Conservation (phyloP, 2,888 invertebrate genomes). For the Eupithecia centaureata region DNA sequence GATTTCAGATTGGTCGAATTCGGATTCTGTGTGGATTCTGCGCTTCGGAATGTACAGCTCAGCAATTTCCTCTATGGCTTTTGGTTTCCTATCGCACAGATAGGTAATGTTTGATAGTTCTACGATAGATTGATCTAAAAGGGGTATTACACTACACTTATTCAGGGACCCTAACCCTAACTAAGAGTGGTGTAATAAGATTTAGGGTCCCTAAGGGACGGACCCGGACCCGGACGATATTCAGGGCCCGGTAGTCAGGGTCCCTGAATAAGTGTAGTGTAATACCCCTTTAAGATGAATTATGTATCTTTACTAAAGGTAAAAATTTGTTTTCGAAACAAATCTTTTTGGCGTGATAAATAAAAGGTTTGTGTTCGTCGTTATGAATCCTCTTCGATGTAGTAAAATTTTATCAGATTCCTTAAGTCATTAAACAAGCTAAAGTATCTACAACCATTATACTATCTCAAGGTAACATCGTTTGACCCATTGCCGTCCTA, state of each 20-base stretch:
- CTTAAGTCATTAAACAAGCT: not conserved
- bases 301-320: not conserved
- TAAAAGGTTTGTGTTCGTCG: not conserved
- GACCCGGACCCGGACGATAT: too few relatives aligned
- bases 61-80: not conserved
- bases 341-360: not conserved
- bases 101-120: not conserved
- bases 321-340: not conserved
- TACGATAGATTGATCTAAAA: not conserved
- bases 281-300: too few relatives aligned
- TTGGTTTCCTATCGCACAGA: not conserved
- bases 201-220: too few relatives aligned
- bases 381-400: not conserved
- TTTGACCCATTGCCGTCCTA: not conserved
- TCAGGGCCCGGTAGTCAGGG: too few relatives aligned
- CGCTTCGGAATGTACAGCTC: not conserved
- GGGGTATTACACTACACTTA: too few relatives aligned
- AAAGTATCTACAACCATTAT: not conserved
- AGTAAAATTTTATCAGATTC: not conserved
- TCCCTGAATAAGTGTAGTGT: too few relatives aligned
- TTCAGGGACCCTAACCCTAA: too few relatives aligned
- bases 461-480: not conserved
- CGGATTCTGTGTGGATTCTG: slow-evolving; percentile 10
- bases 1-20: slow-evolving; percentile 19
- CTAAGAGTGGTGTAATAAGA: too few relatives aligned